Evolutionary conservation across 2,113 vertebrate species (phyloP), one percentile per base, ranked within the genome.

Genomic region (Laticauda laticaudata): DNA sequence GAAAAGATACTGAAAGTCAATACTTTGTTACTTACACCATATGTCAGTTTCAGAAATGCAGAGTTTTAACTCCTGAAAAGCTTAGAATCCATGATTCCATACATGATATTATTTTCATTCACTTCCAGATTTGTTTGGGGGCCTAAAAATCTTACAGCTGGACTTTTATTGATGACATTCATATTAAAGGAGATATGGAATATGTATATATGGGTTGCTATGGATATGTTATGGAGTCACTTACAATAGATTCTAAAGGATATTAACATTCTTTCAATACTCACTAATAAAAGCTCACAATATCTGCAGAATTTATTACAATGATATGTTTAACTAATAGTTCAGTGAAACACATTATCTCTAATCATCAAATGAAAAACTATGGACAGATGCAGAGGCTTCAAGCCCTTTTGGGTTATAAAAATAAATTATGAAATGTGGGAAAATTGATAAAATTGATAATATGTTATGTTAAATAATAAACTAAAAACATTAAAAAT

Each of bases 171-270:
- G 21, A 55, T 10, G 93, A 54, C 0, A 94, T 20, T 95, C 86
- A 53, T 61, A 81, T 29, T 34, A 5, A 88, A 95, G 93, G 6
- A 15, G 43, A 91, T 29, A 85, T 53, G 11, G n/a, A 89, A 88
- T 86, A 86, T 48, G 20, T 85, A 94, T 8, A 2, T 39, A 54
- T 0, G 0, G 20, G 61, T 92, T 95, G 92, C 54, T 94, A 86
- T 51, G 57, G 92, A 86, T 34, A 86, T 89, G 55, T 0, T 90
- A 92, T 69, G 91, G 61, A 95, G 94, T 91, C 48, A 94, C 85
- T 87, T 75, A 92, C 10, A 94, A 94, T 51, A 90, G 86, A 51
- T 1, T 95, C 64, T 90, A 92, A 20, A 92, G 9, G 69, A 7
- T 48, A 86, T 75, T 18, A 92, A 94, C 81, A 7, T n/a, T 7